These are phyloP conservation scores for Galaxias olidus DNA, from an alignment of 2,797 vertebrate species.

Conservation along the genomic window DNA sequence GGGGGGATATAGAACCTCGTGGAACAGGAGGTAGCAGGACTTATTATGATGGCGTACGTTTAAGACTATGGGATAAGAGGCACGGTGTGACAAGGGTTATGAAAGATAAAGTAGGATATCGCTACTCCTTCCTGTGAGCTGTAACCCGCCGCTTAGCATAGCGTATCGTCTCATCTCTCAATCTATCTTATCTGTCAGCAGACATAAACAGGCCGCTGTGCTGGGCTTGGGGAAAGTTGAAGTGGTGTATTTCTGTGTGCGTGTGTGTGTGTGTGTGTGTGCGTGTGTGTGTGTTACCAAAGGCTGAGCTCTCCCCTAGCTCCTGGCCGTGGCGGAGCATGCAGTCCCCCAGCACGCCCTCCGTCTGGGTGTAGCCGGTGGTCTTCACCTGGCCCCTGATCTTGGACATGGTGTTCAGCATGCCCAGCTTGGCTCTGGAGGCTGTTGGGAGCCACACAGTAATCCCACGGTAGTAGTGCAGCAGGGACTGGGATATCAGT, in stretches of 20 bases:
- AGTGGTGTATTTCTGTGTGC: neutral
- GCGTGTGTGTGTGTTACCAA: constrained; percentile 75
- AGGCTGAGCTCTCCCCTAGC: constrained; percentile 86
- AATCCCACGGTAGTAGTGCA: neutral
- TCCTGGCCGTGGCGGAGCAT: constrained; percentile 92
- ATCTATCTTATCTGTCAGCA: too few relatives aligned
- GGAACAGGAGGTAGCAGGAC: too few relatives aligned
- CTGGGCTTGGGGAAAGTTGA: too few relatives aligned
- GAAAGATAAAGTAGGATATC: too few relatives aligned
- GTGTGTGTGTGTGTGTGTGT: constrained; percentile 3
- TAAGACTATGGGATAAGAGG: too few relatives aligned
- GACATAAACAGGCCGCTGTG: too few relatives aligned
- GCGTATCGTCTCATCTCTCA: too few relatives aligned
- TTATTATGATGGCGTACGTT: too few relatives aligned
- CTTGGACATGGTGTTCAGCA: constrained; percentile 95
- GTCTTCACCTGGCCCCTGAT: constrained; percentile 90
- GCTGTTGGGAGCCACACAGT: constrained; percentile 61
- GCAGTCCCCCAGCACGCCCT: constrained; percentile 91
- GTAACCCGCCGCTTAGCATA: too few relatives aligned
- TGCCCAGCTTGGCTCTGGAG: constrained; percentile 89
- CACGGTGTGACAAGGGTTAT: too few relatives aligned
- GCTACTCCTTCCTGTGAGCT: too few relatives aligned
- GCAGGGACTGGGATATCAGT: neutral
- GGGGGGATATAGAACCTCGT: too few relatives aligned
- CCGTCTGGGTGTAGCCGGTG: constrained; percentile 91